These are phyloP conservation scores for Mesoligia furuncula DNA, from an alignment of 2,888 invertebrate species.

Conservation along the genomic window DNA sequence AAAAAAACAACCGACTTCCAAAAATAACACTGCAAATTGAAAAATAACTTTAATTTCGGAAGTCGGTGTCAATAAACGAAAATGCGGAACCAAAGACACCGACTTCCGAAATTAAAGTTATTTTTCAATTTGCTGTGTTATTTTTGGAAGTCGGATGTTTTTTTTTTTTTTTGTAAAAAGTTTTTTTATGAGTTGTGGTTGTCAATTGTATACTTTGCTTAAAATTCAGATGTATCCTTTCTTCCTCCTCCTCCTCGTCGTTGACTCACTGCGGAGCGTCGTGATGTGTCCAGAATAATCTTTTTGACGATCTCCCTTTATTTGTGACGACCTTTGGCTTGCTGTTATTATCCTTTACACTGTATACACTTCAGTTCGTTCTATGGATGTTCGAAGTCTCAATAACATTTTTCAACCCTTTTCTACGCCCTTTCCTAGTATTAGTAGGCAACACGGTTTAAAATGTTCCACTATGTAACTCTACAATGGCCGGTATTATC, in stretches of 20 bases:
- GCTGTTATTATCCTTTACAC: background rate
- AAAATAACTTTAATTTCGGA: no score
- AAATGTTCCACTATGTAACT: slow-evolving; percentile 43
- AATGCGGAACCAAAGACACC: no score
- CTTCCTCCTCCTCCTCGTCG: background rate
- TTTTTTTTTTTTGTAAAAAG: no score
- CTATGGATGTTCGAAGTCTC: background rate
- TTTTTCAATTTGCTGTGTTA: no score
- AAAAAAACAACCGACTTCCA: no score
- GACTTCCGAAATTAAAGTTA: no score
- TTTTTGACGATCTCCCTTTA: background rate
- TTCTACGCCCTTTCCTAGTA: background rate
- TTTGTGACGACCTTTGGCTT: background rate
- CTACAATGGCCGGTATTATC: slow-evolving; percentile 44
- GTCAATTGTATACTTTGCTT: background rate
- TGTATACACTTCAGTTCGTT: background rate
- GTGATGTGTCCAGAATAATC: background rate
- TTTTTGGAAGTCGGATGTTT: no score
- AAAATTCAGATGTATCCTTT: background rate
- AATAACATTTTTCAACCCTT: background rate
- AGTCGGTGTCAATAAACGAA: no score
- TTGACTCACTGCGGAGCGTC: background rate
- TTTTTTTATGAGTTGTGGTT: background rate
- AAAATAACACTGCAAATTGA: no score
- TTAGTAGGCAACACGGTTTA: slow-evolving; percentile 9